phyloP scores from a whole-genome alignment of 2,888 invertebrate genomes.

The Scaptomyza caliginosa region DNA sequence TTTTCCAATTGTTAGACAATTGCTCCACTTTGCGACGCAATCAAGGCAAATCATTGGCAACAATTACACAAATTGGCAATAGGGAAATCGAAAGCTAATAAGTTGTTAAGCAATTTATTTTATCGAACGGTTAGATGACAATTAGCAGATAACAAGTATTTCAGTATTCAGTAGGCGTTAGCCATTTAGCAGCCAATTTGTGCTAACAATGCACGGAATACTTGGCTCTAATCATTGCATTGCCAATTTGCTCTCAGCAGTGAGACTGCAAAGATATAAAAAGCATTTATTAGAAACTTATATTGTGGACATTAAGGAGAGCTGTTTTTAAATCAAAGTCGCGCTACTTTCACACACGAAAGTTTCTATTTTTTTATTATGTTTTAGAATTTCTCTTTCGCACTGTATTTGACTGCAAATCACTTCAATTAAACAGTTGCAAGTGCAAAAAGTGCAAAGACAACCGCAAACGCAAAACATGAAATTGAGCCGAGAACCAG shows the following conservation, averaged over 20 bases:
- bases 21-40: constrained; percentile 51
- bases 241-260: constrained; percentile 1
- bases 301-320: constrained; percentile 16
- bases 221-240: constrained; percentile 26
- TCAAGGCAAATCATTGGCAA: constrained; percentile 36
- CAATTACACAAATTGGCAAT: constrained; percentile 59
- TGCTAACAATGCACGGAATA: constrained; percentile 9
- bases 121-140: constrained; percentile 55
- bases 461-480: constrained; percentile 31
- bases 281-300: constrained; percentile 52
- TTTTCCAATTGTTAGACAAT: constrained; percentile 22
- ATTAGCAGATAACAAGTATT: constrained; percentile 47
- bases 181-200: constrained; percentile 51
- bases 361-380: constrained; percentile 52
- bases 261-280: constrained; percentile 23
- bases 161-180: constrained; percentile 33
- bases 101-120: constrained; percentile 34
- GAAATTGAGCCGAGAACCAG: constrained; percentile 60
- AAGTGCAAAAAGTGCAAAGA: constrained; percentile 56
- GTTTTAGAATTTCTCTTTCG: constrained; percentile 75
- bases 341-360: constrained; percentile 72
- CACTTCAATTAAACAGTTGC: constrained; percentile 71
- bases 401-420: constrained; percentile 76
- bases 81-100: constrained; percentile 39
- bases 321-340: constrained; percentile 19